phyloP scores from a whole-genome alignment of 2,888 invertebrate species.

The Pristionchus japonicus region DNA sequence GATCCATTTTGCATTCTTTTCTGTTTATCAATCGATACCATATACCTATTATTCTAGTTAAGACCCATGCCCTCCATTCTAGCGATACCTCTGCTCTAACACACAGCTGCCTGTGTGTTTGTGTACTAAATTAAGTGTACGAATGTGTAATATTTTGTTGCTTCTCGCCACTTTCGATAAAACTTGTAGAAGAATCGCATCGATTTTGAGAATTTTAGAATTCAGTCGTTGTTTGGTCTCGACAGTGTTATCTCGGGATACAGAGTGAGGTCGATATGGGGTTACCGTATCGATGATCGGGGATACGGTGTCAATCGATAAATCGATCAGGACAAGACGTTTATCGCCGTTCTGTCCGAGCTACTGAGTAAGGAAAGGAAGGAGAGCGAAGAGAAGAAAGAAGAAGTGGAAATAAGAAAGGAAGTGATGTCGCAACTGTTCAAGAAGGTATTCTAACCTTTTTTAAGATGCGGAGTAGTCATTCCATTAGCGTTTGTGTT shows the following conservation, averaged over 20 bases:
- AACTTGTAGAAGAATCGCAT: conserved; percentile 2
- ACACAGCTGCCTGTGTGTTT: neutral
- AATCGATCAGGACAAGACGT: neutral
- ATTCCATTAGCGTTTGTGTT: too few relatives aligned
- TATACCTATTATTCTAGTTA: neutral
- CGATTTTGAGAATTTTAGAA: neutral
- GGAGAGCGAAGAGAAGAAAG: neutral
- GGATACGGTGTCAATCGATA: neutral
- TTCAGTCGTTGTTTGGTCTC: conserved; percentile 26
- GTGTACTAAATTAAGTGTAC: conserved; percentile 35
- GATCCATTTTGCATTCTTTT: neutral
- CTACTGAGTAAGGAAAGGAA: neutral
- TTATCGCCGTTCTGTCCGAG: neutral
- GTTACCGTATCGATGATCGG: neutral
- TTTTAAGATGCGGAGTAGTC: too few relatives aligned
- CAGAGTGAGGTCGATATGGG: neutral
- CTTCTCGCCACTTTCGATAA: neutral
- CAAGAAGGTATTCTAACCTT: neutral
- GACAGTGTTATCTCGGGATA: conserved; percentile 28
- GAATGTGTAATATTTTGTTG: conserved; percentile 25
- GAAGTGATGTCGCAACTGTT: conserved; percentile 8
- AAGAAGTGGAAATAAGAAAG: neutral
- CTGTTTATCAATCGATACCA: neutral
- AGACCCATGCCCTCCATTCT: neutral
- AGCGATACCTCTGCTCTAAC: neutral